Evolutionary conservation across 2,888 invertebrate genomes (phyloP), one percentile per base, ranked within the genome.

Genomic region (Mimumesa dahlbomi): DNA sequence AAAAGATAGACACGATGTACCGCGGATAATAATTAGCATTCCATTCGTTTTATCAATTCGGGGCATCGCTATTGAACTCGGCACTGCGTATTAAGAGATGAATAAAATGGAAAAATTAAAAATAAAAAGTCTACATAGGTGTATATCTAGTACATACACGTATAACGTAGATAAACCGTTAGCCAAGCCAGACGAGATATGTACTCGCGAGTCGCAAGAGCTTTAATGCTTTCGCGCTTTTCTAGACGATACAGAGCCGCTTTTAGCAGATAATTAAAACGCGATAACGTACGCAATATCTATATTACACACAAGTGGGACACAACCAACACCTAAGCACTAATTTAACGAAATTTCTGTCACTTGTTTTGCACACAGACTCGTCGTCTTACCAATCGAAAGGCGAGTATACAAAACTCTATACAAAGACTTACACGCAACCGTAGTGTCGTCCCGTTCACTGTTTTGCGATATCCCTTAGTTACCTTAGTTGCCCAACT

Each of bases 351-450:
- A 50, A 82, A 84, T 83, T 86, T 87, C 75, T 80, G 73, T 80
- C 79, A 79, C 79, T 84, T 85, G 78, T 84, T 84, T 80, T 84
- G 86, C 88, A 87, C 84, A 87, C 88, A 89, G 88, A 82, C 83
- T 85, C 79, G 77, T 58, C 84, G 89, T 89, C 75, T 77, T 84
- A 75, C 86, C 88, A 83, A 75, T 88, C 79, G 83, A 83, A 82
- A 88, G 88, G 88, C 89, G 89, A 89, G 89, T 89, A 89, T 88
- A 81, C 56, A 80, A 76, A 54, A 75, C 50, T 50, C 13, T 45
- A 45, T 64, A 52, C 45, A 64, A 59, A 57, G 61, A 62, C 57
- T 63, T 49, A 58, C 72, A 74, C 68, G 70, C 56, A 64, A 66
- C 54, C 49, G 21, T 74, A 77, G 74, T 67, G 48, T 46, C 54